A percentile compares a stretch with the other conserved stretches of the same genome.
phyloP scores from a whole-genome alignment of 2,888 invertebrate genomes.

The Peribatodes rhomboidaria region DNA sequence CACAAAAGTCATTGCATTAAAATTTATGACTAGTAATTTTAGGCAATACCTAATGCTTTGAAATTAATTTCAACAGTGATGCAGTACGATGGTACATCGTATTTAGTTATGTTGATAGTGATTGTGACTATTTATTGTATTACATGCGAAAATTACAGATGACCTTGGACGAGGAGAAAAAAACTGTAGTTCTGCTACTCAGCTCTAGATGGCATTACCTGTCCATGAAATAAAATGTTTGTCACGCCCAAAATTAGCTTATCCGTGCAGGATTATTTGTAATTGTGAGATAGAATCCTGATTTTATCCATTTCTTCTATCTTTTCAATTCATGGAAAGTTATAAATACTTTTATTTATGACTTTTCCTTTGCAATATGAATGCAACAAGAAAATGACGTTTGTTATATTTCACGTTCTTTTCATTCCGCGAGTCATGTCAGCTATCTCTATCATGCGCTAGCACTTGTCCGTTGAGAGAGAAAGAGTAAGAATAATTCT shows the following conservation, averaged over 20 bases:
- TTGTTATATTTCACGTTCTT: conserved; percentile 70
- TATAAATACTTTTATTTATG: conserved; percentile 63
- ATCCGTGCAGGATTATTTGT: conserved; percentile 64
- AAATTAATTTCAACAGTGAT: no score
- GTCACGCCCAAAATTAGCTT: conserved; percentile 77
- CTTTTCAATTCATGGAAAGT: conserved; percentile 76
- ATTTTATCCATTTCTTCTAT: conserved; percentile 57
- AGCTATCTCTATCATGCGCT: conserved; percentile 60
- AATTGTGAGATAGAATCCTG: conserved; percentile 80
- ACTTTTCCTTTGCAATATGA: conserved; percentile 76
- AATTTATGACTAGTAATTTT: no score
- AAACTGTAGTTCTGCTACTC: conserved; percentile 30
- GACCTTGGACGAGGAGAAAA: conserved; percentile 46
- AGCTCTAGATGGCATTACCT: conserved; percentile 68
- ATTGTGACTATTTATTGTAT: no score
- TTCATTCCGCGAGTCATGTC: conserved; percentile 63
- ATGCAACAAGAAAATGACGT: conserved; percentile 81
- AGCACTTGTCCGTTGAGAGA: conserved; percentile 28
- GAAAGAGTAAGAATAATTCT: conserved; percentile 58
- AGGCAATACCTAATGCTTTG: no score
- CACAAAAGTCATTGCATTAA: no score
- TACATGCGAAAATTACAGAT: conserved; percentile 25
- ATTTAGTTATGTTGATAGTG: no score
- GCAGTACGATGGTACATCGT: no score
- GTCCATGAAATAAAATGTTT: conserved; percentile 57